Evolutionary conservation across 2,888 invertebrate species (phyloP).

Genomic region (Blastobasis lacticolella): DNA sequence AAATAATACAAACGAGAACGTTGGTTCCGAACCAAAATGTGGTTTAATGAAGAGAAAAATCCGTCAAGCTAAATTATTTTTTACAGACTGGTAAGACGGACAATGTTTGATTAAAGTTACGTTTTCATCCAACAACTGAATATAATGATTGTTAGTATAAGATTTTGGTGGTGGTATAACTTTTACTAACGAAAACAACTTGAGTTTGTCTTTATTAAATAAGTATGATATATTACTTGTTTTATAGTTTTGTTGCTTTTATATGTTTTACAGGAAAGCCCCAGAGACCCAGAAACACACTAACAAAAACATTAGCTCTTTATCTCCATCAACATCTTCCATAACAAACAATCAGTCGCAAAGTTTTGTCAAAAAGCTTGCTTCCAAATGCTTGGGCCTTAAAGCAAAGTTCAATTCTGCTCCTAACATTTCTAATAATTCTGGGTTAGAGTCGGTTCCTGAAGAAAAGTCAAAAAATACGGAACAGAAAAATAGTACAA

Average conservation of each 20-base stretch:
- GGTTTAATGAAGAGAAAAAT: conserved; percentile 35
- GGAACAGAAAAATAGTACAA: conserved; percentile 43
- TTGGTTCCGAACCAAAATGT: conserved; percentile 2
- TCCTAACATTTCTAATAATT: conserved; percentile 63
- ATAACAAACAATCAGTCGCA: conserved; percentile 60
- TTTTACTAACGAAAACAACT: too few relatives aligned
- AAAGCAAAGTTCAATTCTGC: conserved; percentile 67
- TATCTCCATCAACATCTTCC: conserved; percentile 60
- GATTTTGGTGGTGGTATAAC: conserved; percentile 27
- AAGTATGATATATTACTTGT: conserved; percentile 28
- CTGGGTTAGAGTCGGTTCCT: conserved; percentile 44
- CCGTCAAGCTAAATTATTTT: conserved; percentile 33
- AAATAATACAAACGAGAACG: background rate
- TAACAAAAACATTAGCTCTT: conserved; percentile 59
- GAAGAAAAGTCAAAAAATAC: conserved; percentile 44
- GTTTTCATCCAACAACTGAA: too few relatives aligned
- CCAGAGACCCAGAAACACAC: conserved; percentile 65
- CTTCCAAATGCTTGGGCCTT: conserved; percentile 69
- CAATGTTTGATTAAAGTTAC: too few relatives aligned
- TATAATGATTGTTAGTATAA: too few relatives aligned
- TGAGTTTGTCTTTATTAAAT: conserved; percentile 12
- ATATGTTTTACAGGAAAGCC: conserved; percentile 70
- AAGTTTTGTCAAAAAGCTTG: conserved; percentile 70
- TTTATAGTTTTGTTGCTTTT: conserved; percentile 49
- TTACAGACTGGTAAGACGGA: conserved; percentile 29